phyloP scores from a whole-genome alignment of 2,113 vertebrate genomes.

The Boulengeromyrus knoepffleri region DNA sequence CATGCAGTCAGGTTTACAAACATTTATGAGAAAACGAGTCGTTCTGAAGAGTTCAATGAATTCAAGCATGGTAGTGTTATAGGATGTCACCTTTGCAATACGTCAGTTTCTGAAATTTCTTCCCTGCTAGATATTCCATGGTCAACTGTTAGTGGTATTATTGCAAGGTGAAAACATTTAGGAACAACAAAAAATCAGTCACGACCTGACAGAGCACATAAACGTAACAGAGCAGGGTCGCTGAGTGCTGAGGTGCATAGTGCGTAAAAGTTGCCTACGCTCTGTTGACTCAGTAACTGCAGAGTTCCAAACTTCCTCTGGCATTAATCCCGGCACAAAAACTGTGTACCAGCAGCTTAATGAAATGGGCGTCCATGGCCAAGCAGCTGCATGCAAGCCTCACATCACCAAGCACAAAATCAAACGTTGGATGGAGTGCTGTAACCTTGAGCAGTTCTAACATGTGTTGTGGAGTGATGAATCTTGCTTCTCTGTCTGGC shows the following conservation, averaged over 20 bases:
- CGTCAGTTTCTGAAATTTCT: too few relatives aligned
- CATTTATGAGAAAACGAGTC: too few relatives aligned
- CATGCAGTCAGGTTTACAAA: too few relatives aligned
- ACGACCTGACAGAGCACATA: neutral
- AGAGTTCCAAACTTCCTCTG: neutral
- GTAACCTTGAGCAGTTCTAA: neutral
- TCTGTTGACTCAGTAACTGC: neutral
- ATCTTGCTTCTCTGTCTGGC: neutral
- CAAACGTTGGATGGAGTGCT: neutral
- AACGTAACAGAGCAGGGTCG: neutral
- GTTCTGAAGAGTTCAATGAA: too few relatives aligned
- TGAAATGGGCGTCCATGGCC: neutral
- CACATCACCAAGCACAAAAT: neutral
- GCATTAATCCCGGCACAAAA: neutral
- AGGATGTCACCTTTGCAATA: too few relatives aligned
- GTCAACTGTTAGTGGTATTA: neutral
- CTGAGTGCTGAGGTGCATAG: neutral
- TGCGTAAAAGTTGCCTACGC: neutral
- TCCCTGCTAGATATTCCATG: too few relatives aligned
- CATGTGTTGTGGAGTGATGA: neutral
- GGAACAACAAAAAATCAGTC: neutral
- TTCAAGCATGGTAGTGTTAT: too few relatives aligned
- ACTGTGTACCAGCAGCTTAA: neutral
- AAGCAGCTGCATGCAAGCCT: neutral
- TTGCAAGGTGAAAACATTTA: neutral